These are phyloP conservation scores for Pemphigus obesinymphae DNA, from an alignment of 1,140 invertebrate genomes.

Conservation along the genomic window DNA sequence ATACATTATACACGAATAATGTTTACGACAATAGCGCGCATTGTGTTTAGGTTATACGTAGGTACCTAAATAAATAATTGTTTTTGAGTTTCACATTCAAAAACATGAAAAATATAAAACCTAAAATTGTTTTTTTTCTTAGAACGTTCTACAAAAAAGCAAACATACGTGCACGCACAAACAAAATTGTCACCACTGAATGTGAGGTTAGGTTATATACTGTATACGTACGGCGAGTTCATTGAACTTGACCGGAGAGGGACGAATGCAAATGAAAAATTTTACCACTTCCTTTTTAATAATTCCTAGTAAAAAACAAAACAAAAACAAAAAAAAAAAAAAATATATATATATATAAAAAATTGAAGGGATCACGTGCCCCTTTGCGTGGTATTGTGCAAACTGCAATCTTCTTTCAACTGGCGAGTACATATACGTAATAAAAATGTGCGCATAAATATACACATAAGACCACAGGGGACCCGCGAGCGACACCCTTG, in stretches of 20 bases:
- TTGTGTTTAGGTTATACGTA: not conserved
- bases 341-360: not conserved
- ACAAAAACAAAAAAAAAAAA: not conserved
- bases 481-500: not conserved
- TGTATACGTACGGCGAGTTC: not conserved
- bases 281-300: not conserved
- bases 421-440: not conserved
- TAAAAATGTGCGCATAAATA: too few relatives aligned
- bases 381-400: not conserved
- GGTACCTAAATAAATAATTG: not conserved
- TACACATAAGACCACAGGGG: not conserved
- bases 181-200: not conserved
- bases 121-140: not conserved
- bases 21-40: not conserved
- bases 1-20: too few relatives aligned
- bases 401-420: constrained; percentile 21
- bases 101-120: not conserved
- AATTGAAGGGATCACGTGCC: not conserved
- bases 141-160: not conserved
- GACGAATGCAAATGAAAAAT: not conserved
- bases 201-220: not conserved
- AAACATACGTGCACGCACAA: not conserved
- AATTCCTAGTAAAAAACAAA: not conserved
- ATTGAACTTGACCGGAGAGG: not conserved
- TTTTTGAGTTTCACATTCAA: not conserved